Conservation (phyloP, 2,888 invertebrate genomes). For the Xiphydria camelus region DNA sequence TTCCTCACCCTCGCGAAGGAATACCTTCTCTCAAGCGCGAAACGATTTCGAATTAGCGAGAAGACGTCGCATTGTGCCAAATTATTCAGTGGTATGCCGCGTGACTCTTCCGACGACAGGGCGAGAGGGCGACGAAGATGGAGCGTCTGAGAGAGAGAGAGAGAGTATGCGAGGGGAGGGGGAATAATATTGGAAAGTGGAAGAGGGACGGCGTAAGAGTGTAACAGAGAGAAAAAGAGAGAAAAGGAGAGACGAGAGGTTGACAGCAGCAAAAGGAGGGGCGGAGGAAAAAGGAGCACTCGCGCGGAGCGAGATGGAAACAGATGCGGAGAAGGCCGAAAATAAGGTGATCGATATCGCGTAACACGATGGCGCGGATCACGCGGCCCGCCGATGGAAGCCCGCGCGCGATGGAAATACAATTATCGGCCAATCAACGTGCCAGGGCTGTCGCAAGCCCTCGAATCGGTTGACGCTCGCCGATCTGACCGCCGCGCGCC, state of each 20-base stretch:
- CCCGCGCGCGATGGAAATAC: constrained; percentile 30
- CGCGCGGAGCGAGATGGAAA: neutral
- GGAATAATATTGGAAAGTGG: neutral
- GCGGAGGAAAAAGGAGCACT: neutral
- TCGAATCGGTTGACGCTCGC: no score
- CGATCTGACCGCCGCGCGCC: no score
- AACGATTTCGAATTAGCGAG: neutral
- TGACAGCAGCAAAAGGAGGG: neutral
- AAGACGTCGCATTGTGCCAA: no score
- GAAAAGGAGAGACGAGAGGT: no score
- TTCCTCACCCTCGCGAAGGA: neutral
- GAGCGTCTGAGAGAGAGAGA: neutral
- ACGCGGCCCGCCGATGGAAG: constrained; percentile 21
- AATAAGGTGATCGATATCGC: constrained; percentile 13
- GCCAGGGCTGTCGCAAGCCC: no score
- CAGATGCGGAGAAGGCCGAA: constrained; percentile 7
- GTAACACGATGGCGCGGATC: constrained; percentile 8
- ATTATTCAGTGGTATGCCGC: no score
- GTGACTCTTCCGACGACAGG: no score
- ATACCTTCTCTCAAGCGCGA: neutral
- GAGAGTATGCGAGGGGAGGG: neutral
- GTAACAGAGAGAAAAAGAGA: no score
- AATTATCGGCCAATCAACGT: constrained; percentile 38
- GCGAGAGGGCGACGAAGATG: neutral
- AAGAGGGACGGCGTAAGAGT: neutral